Base-by-base conservation (phyloP, 2,113 vertebrate genomes). In the Cheirogaleus medius region DNA sequence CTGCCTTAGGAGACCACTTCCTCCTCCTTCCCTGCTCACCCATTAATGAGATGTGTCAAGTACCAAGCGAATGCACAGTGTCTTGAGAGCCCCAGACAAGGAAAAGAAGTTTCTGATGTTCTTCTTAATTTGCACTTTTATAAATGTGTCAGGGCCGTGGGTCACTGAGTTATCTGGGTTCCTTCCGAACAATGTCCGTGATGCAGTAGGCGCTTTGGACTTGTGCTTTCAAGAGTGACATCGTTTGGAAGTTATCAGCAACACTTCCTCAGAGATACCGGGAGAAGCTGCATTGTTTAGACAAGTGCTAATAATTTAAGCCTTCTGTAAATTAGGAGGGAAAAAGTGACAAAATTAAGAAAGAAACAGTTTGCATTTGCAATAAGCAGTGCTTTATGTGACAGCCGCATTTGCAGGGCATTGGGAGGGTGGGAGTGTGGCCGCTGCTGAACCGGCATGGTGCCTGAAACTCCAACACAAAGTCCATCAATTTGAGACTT, bases 261-360 rank as follows among this genome's bases (percentile, higher is more conserved):
- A 73, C 44, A 32, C 20, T 66, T 91, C n/a, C 95, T 92, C 39
- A 34, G 58, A 76, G 82, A 85, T 54, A 69, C 42, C n/a, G 56
- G 87, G 68, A 5, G 3, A 82, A 74, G 69, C 47, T 52, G n/a
- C 39, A 54, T 63, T 90, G 84, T 94, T 89, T 87, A 96, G 84
- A 97, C 74, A 95, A 95, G 94, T 96, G 92, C 52, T 97, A 96
- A 95, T 95, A 93, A 94, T 84, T 82, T 92, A 94, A 92, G 84
- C 29, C 42, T 91, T 78, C 92, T 96, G 87, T 86, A 96, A 96
- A 96, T 68, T 63, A 93, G 47, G 56, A 89, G 32, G 52, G 32
- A 27, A 85, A 54, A 87, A 91, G 66, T 86, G 88, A 95, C 78
- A 87, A 94, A 92, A 92, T 90, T 87, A 90, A 87, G 94, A 90